Evolutionary conservation across 1,140 invertebrate species (phyloP), one percentile per base, ranked within the genome.

Genomic region (Tetranychus cinnabarinus): DNA sequence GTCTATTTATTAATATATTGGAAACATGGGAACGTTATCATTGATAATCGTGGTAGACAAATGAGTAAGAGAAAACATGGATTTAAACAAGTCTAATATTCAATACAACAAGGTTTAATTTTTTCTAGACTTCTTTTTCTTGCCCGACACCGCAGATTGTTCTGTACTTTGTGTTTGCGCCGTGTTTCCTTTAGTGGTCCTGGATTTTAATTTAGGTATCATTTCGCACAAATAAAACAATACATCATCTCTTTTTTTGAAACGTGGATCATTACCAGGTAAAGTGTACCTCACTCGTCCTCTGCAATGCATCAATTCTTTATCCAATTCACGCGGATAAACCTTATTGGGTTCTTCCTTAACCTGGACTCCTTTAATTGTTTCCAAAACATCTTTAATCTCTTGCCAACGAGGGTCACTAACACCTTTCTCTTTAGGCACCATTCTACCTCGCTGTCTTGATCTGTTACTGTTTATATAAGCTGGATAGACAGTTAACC

Each of bases 391-490:
- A 76, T 97, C 91, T 62, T 82, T 78, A 56, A 97, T 97, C 72
- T 98, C 93, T 68, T 85, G 80, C 70, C 83, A 82, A 1, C 85
- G 91, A 45, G 93, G 93, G 75, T 96, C 93, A 64, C 95, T 87
- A 2, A 97, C 83, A 70, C 85, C 89, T 77, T 84, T 82, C 2
- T 82, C 77, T 73, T 90, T 89, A 6, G 82, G 72, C 34, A 98
- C 73, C 65, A 82, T 80, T 35, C 93, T 77, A 8, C 93, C 93
- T 71, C 91, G 81, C 2, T 84, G 83, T 37, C 85, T 69, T 0
- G 87, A 88, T 72, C 88, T 93, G 68, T 89, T 93, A 65, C 82
- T 90, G 69, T 97, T 97, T 33, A 97, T 77, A 67, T 97, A 97
- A 0, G 88, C 82, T 48, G 95, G 95, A 75, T 97, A 97, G 61